A percentile compares a stretch with the other conserved stretches of the same genome.
These are phyloP conservation scores for Danio tinwini DNA, from an alignment of 2,797 vertebrate species.

Conservation along the genomic window DNA sequence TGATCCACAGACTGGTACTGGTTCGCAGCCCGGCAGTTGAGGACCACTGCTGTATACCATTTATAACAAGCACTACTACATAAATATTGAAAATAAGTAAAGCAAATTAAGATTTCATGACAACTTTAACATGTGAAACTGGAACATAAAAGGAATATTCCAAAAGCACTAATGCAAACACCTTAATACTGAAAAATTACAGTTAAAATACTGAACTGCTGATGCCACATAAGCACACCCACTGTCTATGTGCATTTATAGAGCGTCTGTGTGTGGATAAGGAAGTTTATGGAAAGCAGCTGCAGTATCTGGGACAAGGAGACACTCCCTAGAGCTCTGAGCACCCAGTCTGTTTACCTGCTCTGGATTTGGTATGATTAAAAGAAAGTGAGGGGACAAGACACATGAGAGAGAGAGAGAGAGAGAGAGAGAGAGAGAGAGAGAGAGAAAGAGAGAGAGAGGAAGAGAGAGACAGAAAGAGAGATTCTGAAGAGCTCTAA, in stretches of 20 bases:
- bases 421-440: neutral
- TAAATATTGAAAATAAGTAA: too few species aligned
- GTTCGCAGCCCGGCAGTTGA: too few species aligned
- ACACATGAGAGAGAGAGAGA: neutral
- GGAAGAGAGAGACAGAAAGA: neutral
- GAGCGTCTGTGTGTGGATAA: neutral
- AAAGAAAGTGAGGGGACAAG: neutral
- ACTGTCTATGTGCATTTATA: neutral
- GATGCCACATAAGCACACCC: neutral
- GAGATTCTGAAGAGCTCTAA: neutral
- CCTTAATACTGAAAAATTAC: too few species aligned
- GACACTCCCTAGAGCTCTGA: neutral
- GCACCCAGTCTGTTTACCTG: conserved; percentile 25
- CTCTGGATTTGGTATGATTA: conserved; percentile 29
- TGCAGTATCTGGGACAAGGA: conserved; percentile 13
- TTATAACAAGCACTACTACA: too few species aligned
- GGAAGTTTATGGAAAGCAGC: conserved; percentile 10
- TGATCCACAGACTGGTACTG: too few species aligned
- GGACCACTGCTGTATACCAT: too few species aligned
- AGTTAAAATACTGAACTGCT: too few species aligned
- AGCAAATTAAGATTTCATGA: too few species aligned
- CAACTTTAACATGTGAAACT: too few species aligned
- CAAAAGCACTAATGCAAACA: too few species aligned
- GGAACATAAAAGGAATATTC: too few species aligned
- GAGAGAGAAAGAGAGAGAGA: neutral